Evolutionary conservation across 2,113 vertebrate species (phyloP), one percentile per base, ranked within the genome.

Genomic region (Micronisus gabar): DNA sequence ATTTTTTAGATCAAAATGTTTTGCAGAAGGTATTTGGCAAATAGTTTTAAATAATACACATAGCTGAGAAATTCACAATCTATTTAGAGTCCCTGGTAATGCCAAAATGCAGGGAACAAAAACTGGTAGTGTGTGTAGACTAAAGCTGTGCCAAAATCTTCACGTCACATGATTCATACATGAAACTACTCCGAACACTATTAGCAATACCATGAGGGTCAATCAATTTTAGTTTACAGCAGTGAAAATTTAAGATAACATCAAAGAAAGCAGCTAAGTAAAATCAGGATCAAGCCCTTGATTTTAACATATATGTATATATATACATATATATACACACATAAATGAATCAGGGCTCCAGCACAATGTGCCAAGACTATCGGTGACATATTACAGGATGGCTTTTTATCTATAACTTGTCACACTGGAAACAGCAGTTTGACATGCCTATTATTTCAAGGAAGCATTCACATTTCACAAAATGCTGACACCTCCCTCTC

Each of bases 91-190:
- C 9, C 4, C 13, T n/a, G 7, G 12, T 56, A 73, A 61, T 9
- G 5, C 13, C 29, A 80, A 84, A 95, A 86, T 38, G 16, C 5
- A 81, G 34, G 9, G 3, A 91, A 52, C 11, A 67, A 90, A 81
- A 62, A 2, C 0, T 11, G 71, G 17, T 1, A 43, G 8, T 34
- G 3, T 43, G 5, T 25, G 30, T 25, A 62, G 32, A 29, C 8
- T 25, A 93, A 91, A 81, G 11, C 13, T n/a, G 7, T 38, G 47
- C 5, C 34, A 81, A 85, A 90, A 25, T 59, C 32, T 84, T 67
- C 13, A 36, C 1, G 1, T 38, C 15, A 7, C 5, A 10, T 18
- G 20, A 41, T 55, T 59, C 32, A 72, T 27, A 20, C 3, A 25
- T 8, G 11, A 87, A 88, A 82, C 2, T 85, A 36, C 27, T 75